Percentiles rank a stretch among this genome's conserved stretches.
Conservation (phyloP, 2,113 vertebrate species). For the Nothobranchius furzeri region DNA sequence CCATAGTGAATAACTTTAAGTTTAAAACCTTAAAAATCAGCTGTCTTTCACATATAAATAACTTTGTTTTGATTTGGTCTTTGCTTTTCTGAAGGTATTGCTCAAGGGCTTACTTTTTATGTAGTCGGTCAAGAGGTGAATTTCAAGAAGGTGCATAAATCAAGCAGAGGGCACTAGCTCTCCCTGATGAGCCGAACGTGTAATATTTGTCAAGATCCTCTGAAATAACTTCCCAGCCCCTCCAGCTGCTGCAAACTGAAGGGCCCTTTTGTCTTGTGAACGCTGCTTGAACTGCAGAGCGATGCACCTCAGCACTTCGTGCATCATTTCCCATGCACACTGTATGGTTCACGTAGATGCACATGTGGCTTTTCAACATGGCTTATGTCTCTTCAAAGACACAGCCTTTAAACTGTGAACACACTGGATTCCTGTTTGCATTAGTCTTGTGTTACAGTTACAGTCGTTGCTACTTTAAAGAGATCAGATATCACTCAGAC, state of each 20-base stretch:
- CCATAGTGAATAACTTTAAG: neutral
- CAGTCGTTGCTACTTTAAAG: slow-evolving; percentile 4
- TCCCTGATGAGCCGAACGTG: slow-evolving; percentile 60
- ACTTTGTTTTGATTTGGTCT: neutral
- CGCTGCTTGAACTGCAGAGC: slow-evolving; percentile 47
- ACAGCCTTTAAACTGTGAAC: slow-evolving; percentile 4
- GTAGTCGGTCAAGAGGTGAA: slow-evolving; percentile 37
- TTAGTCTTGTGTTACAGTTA: neutral
- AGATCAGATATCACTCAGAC: slow-evolving; percentile 1
- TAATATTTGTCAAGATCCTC: slow-evolving; percentile 78
- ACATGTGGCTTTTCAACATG: slow-evolving; percentile 23
- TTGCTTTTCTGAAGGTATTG: slow-evolving; percentile 20
- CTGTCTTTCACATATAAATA: neutral
- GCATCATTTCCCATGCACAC: slow-evolving; percentile 27
- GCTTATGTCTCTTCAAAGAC: neutral
- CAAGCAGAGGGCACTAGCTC: slow-evolving; percentile 50
- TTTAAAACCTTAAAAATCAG: slow-evolving; percentile 1
- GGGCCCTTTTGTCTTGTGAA: slow-evolving; percentile 68
- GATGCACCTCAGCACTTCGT: slow-evolving; percentile 48
- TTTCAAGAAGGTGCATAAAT: slow-evolving; percentile 56
- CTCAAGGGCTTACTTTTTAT: slow-evolving; percentile 26
- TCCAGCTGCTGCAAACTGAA: slow-evolving; percentile 65
- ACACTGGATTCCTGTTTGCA: slow-evolving; percentile 16
- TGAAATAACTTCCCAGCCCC: slow-evolving; percentile 64
- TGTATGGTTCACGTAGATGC: slow-evolving; percentile 21